phyloP scores from a whole-genome alignment of 2,113 vertebrate genomes.

The Glareola pratincola region DNA sequence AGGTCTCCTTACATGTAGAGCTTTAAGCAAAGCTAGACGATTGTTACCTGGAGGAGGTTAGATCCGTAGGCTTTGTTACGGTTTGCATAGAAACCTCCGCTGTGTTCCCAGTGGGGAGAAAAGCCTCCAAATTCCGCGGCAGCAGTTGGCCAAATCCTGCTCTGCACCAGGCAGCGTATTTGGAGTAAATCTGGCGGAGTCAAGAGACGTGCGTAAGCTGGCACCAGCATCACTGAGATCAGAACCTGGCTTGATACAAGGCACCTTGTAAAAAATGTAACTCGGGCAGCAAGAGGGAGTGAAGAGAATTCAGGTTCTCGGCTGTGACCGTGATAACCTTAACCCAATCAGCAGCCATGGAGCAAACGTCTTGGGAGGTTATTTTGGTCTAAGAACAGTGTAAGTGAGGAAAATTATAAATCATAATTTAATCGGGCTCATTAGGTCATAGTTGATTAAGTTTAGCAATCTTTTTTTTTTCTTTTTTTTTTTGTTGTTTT shows the following conservation, averaged over 20 bases:
- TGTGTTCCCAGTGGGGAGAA: background rate
- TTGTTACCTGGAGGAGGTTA: background rate
- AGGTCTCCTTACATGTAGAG: background rate
- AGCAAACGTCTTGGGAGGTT: conserved; percentile 23
- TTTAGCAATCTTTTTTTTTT: background rate
- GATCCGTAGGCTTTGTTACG: background rate
- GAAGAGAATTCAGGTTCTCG: conserved; percentile 10
- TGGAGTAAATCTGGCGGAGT: conserved; percentile 1
- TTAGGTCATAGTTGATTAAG: background rate
- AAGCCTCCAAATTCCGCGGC: background rate
- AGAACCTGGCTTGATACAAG: background rate
- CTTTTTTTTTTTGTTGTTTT: background rate
- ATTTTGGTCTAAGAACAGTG: conserved; percentile 16
- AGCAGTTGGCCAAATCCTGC: background rate
- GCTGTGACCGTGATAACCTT: conserved; percentile 21
- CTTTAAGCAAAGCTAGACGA: background rate
- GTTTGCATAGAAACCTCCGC: background rate
- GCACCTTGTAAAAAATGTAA: conserved; percentile 28
- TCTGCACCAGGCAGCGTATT: background rate
- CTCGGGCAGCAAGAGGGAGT: background rate
- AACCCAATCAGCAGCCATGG: conserved; percentile 14
- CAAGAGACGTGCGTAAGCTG: background rate
- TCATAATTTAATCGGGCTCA: conserved; percentile 8
- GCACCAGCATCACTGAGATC: background rate
- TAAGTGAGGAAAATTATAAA: conserved; percentile 4